Evolutionary conservation across 2,888 invertebrate species (phyloP).

Genomic region (Dicycla oo): DNA sequence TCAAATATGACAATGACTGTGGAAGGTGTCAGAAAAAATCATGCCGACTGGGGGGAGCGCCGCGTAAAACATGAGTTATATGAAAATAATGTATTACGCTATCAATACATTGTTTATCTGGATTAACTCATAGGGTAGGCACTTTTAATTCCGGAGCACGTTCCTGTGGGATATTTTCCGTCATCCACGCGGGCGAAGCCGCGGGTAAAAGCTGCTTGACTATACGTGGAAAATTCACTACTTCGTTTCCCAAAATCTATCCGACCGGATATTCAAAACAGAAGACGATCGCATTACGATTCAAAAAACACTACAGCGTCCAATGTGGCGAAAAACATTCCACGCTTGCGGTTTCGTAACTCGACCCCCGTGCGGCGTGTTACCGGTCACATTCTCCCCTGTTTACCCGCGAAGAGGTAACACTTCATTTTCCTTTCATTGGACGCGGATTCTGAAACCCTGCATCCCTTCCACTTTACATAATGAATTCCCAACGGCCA

Average conservation of each 20-base stretch:
- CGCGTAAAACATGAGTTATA: too few relatives aligned
- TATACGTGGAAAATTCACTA: background rate
- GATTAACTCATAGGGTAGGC: too few relatives aligned
- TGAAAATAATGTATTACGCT: too few relatives aligned
- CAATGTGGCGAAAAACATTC: constrained; percentile 56
- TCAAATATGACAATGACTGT: too few relatives aligned
- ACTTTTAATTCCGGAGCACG: too few relatives aligned
- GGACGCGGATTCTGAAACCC: constrained; percentile 41
- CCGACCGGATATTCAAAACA: constrained; percentile 48
- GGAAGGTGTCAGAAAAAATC: too few relatives aligned
- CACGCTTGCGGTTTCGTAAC: constrained; percentile 39
- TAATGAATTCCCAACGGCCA: constrained; percentile 76
- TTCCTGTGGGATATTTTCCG: too few relatives aligned
- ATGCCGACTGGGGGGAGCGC: too few relatives aligned
- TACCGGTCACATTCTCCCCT: constrained; percentile 54
- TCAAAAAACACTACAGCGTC: constrained; percentile 46
- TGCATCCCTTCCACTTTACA: constrained; percentile 77
- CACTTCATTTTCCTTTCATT: constrained; percentile 81
- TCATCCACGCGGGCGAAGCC: too few relatives aligned
- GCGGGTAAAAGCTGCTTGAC: too few relatives aligned
- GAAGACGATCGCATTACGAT: constrained; percentile 43
- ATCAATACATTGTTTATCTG: too few relatives aligned
- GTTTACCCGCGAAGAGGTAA: constrained; percentile 73
- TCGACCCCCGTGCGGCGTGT: constrained; percentile 13
- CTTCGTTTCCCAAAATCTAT: constrained; percentile 31